Percentiles rank a stretch among this genome's conserved stretches.
These are phyloP conservation scores for Thripadectes ignobilis DNA, from an alignment of 2,797 vertebrate species.

Conservation along the genomic window DNA sequence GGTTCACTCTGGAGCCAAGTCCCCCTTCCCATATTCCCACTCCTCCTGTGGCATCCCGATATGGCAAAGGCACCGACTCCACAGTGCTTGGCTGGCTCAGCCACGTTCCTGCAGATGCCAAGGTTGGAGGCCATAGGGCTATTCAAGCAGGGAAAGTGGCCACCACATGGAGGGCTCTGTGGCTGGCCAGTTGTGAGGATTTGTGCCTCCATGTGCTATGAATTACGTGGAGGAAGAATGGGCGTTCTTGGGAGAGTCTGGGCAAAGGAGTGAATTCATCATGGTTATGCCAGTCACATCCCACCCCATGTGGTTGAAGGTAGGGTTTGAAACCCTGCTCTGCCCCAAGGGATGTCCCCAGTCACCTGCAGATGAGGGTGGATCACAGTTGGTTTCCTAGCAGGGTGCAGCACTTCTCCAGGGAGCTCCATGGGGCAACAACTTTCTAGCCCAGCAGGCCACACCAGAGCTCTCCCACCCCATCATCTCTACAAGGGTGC, in stretches of 20 bases:
- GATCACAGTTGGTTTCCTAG: not conserved
- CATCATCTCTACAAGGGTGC: accelerated
- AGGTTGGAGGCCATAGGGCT: accelerated
- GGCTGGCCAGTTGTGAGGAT: not conserved
- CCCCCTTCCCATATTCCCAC: not conserved
- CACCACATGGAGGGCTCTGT: not conserved
- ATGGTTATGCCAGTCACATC: not conserved
- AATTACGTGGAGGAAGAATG: not conserved
- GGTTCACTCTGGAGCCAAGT: not conserved
- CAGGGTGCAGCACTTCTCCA: not conserved
- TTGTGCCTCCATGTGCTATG: not conserved
- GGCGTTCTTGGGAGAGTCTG: not conserved
- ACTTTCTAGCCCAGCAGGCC: not conserved
- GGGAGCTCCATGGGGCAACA: not conserved
- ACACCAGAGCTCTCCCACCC: not conserved
- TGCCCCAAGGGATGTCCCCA: not conserved
- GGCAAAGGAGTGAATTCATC: not conserved
- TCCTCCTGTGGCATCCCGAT: not conserved
- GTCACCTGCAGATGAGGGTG: not conserved
- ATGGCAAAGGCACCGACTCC: not conserved
- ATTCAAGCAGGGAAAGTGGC: not conserved
- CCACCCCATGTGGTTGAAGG: not conserved
- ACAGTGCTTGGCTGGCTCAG: accelerated
- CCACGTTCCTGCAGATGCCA: not conserved
- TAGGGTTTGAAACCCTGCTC: not conserved